Conservation (phyloP, 2,797 vertebrate genomes). For the Clarias pachynema region DNA sequence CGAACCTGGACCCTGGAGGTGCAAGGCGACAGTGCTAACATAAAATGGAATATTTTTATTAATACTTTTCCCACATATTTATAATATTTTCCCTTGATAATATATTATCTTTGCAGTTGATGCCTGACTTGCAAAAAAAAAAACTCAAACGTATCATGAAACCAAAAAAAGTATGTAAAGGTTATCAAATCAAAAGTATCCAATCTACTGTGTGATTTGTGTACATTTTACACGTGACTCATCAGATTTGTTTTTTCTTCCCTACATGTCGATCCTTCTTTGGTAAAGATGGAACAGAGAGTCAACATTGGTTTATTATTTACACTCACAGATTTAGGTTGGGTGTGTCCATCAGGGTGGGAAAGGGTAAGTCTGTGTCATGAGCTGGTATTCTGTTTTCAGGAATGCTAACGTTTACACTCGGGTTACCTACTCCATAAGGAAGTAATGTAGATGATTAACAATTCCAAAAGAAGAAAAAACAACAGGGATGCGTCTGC, state of each 20-base stretch:
- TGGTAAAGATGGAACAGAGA: not conserved
- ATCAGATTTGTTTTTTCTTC: not conserved
- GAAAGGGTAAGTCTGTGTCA: slow-evolving; percentile 6
- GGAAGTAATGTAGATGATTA: slow-evolving; percentile 7
- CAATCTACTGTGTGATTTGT: not conserved
- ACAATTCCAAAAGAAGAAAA: not conserved
- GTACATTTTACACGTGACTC: not conserved
- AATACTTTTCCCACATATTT: not conserved
- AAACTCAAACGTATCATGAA: not conserved
- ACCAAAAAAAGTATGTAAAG: not conserved
- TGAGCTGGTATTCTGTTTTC: not conserved
- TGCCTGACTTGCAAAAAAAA: not conserved
- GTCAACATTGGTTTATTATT: not conserved
- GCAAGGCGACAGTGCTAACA: too few relatives aligned
- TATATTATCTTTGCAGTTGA: not conserved
- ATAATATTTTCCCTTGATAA: not conserved
- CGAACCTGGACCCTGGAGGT: too few relatives aligned
- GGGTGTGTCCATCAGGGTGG: not conserved
- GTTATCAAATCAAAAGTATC: not conserved
- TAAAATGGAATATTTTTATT: not conserved
- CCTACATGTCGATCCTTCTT: not conserved
- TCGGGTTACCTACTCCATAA: not conserved
- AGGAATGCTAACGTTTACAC: not conserved
- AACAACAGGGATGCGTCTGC: not conserved
- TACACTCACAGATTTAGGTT: not conserved